Evolutionary conservation across 2,797 vertebrate species (phyloP), one percentile per base, ranked within the genome.

Genomic region (Acrossocheilus fasciatus): DNA sequence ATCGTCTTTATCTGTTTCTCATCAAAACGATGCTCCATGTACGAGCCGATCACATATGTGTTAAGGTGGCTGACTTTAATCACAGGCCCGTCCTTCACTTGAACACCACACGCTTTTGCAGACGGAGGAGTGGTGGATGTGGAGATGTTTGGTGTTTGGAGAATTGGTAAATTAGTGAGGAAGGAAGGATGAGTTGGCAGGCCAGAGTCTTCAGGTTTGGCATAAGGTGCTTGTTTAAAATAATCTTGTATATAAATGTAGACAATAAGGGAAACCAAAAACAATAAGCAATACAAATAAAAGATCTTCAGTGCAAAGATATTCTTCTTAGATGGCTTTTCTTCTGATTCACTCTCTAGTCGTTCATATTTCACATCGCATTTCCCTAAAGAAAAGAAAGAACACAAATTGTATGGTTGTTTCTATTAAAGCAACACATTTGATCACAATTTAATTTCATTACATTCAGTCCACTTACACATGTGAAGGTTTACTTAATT

Each of bases 1-100:
- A 93, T 73, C 0, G 89, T 68, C 5, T 81, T 90, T 20, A 94
- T 89, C 76, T 87, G 45, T 2, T 62, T 86, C 0, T 0, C 14
- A 0, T 0, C 0, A 0, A 30, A 3, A 0, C 81, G 81, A 64
- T 79, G 62, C 47, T 91, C 91, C 26, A 90, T 12, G 23, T 90
- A 89, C 2, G 88, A 90, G 7, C 81, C 50, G 0, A 70, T 82
- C 69, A 88, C 34, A n/a, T 88, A 88, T 15, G 89, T 64, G 66
- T 86, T 69, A 1, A 45, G 30, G n/a, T 50, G 30, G 2, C 2
- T 34, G 0, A 91, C 78, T 59, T 86, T 83, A n/a, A 90, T 39
- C 34, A 90, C 41, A 8, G 83, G 68, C 0, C 72, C 12, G 4
- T 77, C 66, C 17, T 85, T 26, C 0, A 88, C 87, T 14, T 30